A percentile compares a stretch with the other conserved stretches of the same genome.
phyloP scores from a whole-genome alignment of 2,797 vertebrate genomes.

The Neosilurus mollespiculum region DNA sequence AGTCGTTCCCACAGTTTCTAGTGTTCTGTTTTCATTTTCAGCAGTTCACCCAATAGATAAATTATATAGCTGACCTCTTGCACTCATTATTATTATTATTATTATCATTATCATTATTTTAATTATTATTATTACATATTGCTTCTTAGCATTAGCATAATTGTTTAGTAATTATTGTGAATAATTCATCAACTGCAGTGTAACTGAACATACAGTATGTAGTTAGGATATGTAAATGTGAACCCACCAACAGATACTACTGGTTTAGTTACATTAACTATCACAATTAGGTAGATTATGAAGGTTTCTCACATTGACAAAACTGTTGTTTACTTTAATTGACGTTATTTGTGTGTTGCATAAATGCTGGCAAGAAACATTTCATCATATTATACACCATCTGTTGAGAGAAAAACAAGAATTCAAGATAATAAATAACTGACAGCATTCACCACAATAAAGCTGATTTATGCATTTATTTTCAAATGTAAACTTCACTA shows the following conservation, averaged over 20 bases:
- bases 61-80: not conserved
- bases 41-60: not conserved
- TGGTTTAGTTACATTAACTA: not conserved
- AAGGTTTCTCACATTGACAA: not conserved
- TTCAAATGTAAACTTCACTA: conserved; percentile 98
- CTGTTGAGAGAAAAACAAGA: not conserved
- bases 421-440: conserved; percentile 17
- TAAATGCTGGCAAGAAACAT: not conserved
- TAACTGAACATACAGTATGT: not conserved
- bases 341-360: not conserved
- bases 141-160: not conserved
- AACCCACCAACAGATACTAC: not conserved
- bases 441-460: conserved; percentile 13
- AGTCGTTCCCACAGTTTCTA: conserved; percentile 13
- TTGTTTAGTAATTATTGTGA: not conserved
- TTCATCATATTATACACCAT: conserved; percentile 7
- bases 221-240: not conserved
- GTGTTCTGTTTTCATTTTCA: conserved; percentile 20
- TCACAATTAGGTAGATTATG: not conserved
- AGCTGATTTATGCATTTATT: conserved; percentile 88
- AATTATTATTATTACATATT: too few relatives aligned
- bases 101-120: not conserved
- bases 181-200: not conserved
- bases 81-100: not conserved
- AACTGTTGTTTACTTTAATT: not conserved